Base-by-base conservation (phyloP, 2,888 invertebrate genomes). In the Myathropa florea region DNA sequence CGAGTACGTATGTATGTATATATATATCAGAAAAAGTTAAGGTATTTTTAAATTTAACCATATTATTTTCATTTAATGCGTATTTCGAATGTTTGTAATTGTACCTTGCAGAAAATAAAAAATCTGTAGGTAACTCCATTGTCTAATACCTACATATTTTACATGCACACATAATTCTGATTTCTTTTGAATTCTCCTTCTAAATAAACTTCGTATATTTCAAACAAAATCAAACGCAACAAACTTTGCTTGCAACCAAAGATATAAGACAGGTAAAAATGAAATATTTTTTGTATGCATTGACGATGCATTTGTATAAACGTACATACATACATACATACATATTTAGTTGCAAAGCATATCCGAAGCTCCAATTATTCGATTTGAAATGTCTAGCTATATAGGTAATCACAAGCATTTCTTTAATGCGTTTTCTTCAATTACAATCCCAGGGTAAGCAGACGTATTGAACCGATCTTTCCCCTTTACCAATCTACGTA, bases 361-460 rank as follows among this genome's bases (percentile, higher is more conserved):
- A 57, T 57, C 57, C 28, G 21, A 36, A 53, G 28, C 71, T 67
- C 71, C 71, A 82, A 65, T 82, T 70, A 79, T 72, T 79, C 33
- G 46, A 68, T 73, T 68, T 83, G 59, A 46, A 46, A 46, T 46
- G 46, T 18, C n/a, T 46, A 73, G 68, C 68, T 73, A 55, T 81
- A 24, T 7, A 9, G 30, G 30, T 39, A 57, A 46, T 53, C 39
- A 7, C 53, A 12, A 30, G 21, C 12, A 75, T 30, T 83, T 84
- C 80, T 71, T 59, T 21, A 30, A 65, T 55, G 75, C 64, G 39
- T 80, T 84, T 84, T 80, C 75, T 80, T 84, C 84, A 80, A 84
- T 84, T 84, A 82, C 60, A 33, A 64, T 24, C 55, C 64, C 57
- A 39, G 71, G 59, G 24, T 61, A 65, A 65, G 60, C 72, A 55